These are phyloP conservation scores for Tipula confusa DNA, from an alignment of 2,888 invertebrate species.

Conservation along the genomic window DNA sequence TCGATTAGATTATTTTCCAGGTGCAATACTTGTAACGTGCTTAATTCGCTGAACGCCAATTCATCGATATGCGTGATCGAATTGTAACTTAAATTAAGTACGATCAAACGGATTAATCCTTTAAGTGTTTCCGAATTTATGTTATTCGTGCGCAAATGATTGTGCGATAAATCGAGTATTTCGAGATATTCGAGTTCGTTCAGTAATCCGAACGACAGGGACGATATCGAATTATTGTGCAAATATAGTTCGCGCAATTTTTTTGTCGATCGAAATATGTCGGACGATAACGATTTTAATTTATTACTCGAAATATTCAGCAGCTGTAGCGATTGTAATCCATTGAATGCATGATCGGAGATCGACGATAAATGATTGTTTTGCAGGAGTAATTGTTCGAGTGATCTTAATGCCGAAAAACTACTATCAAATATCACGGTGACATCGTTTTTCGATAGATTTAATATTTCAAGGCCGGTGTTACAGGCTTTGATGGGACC, in stretches of 20 bases:
- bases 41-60: conserved; percentile 67
- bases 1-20: conserved; percentile 68
- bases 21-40: conserved; percentile 68
- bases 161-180: conserved; percentile 66
- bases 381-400: conserved; percentile 66
- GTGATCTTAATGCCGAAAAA: conserved; percentile 62
- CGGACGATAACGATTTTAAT: conserved; percentile 70
- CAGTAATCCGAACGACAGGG: conserved; percentile 68
- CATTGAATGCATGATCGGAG: conserved; percentile 71
- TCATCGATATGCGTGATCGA: conserved; percentile 65
- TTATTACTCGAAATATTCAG: conserved; percentile 76
- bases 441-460: conserved; percentile 71
- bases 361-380: conserved; percentile 71
- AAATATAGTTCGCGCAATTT: conserved; percentile 68
- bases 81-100: conserved; percentile 70
- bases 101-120: conserved; percentile 65
- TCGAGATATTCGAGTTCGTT: conserved; percentile 69
- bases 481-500: conserved; percentile 66
- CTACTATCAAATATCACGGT: conserved; percentile 65
- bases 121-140: conserved; percentile 73
- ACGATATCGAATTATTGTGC: conserved; percentile 71
- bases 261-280: conserved; percentile 67
- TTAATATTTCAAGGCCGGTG: conserved; percentile 62
- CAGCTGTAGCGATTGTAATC: conserved; percentile 62
- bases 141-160: conserved; percentile 70